Base-by-base conservation (phyloP, 2,888 invertebrate species). In the Xestia rhomboidea region DNA sequence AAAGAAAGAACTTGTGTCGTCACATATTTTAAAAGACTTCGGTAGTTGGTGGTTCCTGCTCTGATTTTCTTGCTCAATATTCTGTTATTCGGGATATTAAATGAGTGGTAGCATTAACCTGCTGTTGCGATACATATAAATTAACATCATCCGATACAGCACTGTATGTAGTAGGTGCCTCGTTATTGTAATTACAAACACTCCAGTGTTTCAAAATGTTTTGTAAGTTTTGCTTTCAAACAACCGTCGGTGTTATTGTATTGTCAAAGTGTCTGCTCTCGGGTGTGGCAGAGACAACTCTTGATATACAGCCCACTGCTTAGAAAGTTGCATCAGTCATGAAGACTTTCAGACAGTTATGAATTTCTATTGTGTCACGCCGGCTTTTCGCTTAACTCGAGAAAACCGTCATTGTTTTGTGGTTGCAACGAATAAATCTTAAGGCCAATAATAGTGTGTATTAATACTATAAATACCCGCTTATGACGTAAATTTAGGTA, bases 281-380 rank as follows among this genome's bases (percentile, higher is more conserved):
- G 51, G 62, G 62, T 82, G 66, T 57, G 74, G 83, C 74, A 64
- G 57, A 66, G n/a, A 38, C 73, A 49, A 60, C 38, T 34, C n/a
- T 74, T 71, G 63, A 49, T 68, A 76, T 66, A 80, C 49, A 68
- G 34, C 60, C 57, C 34, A 80, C 38, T 60, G 49, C 30, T 51
- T 73, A 83, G 70, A 83, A 83, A 80, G 71, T 80, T 34, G 34
- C 54, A 68, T 67, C 68, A 46, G 44, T 6, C 44, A 51, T 73
- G 63, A 84, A 74, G 71, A 34, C 68, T 73, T 68, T 68, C 62
- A 46, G 49, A 57, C 64, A 34, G 41, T 57, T 49, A 73, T 73
- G 10, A 34, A 69, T 51, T 46, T 38, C 21, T 77, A 73, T 69
- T 62, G 44, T 44, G 64, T 34, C 44, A 64, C 46, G 68, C 41